phyloP scores from a whole-genome alignment of 1,140 invertebrate genomes.

The Adoxophyes honmai region DNA sequence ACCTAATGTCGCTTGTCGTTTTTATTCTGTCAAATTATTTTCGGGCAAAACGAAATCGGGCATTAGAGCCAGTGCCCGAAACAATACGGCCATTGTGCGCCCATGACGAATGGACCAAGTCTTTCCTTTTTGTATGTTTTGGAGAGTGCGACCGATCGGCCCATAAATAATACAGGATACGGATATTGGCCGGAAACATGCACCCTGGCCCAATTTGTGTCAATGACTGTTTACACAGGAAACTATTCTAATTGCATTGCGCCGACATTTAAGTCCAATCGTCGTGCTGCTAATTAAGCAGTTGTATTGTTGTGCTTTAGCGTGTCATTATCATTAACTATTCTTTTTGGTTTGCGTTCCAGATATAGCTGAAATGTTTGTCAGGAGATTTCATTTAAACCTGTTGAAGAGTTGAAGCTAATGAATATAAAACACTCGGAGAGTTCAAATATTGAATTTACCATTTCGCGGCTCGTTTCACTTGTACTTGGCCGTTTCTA shows the following conservation, averaged over 20 bases:
- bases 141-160: conserved; percentile 47
- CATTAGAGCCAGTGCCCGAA: conserved; percentile 45
- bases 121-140: conserved; percentile 70
- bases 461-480: too few species aligned
- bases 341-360: too few species aligned
- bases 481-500: too few species aligned
- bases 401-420: too few species aligned
- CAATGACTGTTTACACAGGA: conserved; percentile 45
- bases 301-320: too few species aligned
- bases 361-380: too few species aligned
- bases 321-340: too few species aligned
- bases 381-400: too few species aligned
- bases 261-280: background rate
- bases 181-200: conserved; percentile 66
- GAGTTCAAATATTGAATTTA: too few species aligned
- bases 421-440: too few species aligned
- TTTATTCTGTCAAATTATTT: conserved; percentile 32
- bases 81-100: conserved; percentile 59
- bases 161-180: conserved; percentile 55
- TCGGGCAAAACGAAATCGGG: conserved; percentile 36
- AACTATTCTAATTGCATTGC: conserved; percentile 38
- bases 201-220: conserved; percentile 50
- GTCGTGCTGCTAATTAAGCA: too few species aligned
- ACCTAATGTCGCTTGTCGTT: conserved; percentile 18
- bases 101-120: conserved; percentile 53